Evolutionary conservation across 2,113 vertebrate genomes (phyloP).

Genomic region (Tupaia tana): DNA sequence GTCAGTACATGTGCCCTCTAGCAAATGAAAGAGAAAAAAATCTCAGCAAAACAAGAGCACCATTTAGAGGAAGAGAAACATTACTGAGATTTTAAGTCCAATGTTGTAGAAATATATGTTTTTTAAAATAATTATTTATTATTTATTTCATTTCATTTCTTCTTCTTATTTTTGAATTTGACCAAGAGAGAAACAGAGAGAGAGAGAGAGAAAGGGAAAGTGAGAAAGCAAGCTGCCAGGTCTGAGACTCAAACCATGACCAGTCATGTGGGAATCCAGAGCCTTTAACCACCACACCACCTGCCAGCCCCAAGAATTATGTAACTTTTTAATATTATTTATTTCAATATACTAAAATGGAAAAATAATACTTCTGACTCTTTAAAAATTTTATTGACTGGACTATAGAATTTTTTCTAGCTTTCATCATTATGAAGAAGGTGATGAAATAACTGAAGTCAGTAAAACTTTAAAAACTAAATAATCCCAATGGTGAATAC

Average conservation of each 20-base stretch:
- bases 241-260: too few species aligned
- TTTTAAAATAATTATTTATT: background rate
- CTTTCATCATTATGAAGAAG: background rate
- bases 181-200: too few species aligned
- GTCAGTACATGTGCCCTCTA: too few species aligned
- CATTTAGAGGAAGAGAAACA: background rate
- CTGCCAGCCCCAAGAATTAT: too few species aligned
- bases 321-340: background rate
- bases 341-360: background rate
- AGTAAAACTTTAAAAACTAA: constrained; percentile 4
- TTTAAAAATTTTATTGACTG: background rate
- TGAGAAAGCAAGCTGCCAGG: too few species aligned
- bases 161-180: too few species aligned
- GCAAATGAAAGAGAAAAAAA: too few species aligned
- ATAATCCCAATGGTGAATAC: background rate
- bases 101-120: background rate
- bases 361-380: background rate
- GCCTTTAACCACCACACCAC: too few species aligned
- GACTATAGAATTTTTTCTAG: background rate
- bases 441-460: constrained; percentile 29
- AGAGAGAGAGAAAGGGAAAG: too few species aligned
- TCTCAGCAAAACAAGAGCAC: background rate
- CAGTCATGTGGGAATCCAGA: too few species aligned
- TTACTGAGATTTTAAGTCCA: constrained; percentile 9
- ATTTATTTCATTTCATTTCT: background rate